Evolutionary conservation across 2,113 vertebrate genomes (phyloP).

Genomic region (Laticauda colubrina): DNA sequence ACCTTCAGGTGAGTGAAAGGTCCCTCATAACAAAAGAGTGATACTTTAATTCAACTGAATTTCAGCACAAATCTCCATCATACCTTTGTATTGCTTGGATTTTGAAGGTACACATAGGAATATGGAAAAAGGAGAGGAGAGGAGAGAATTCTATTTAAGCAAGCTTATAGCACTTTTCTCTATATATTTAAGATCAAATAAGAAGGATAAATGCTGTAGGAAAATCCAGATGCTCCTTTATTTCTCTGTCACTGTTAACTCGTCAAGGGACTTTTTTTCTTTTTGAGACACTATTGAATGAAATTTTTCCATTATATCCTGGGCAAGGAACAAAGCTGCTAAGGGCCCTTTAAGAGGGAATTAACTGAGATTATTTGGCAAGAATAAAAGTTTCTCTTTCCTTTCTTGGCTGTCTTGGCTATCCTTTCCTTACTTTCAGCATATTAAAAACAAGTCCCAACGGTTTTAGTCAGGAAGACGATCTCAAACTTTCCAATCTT

Average conservation of each 20-base stretch:
- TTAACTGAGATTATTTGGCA: slow-evolving; percentile 40
- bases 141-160: neutral
- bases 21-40: neutral
- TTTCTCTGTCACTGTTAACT: slow-evolving; percentile 40
- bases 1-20: neutral
- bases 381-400: slow-evolving; percentile 48
- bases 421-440: slow-evolving; percentile 41
- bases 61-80: neutral
- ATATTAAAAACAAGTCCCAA: slow-evolving; percentile 40
- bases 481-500: slow-evolving; percentile 23
- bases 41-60: neutral
- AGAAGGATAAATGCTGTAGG: slow-evolving; percentile 24
- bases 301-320: slow-evolving; percentile 28
- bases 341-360: slow-evolving; percentile 57
- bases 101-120: neutral
- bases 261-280: slow-evolving; percentile 43
- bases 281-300: slow-evolving; percentile 51
- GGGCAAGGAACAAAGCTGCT: slow-evolving; percentile 54
- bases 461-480: slow-evolving; percentile 36
- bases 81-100: neutral
- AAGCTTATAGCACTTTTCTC: neutral
- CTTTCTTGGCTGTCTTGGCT: neutral
- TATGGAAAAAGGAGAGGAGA: neutral
- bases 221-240: slow-evolving; percentile 38
- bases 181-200: slow-evolving; percentile 17